Base-by-base conservation (phyloP, 2,113 vertebrate genomes). In the Pteropus alecto region DNA sequence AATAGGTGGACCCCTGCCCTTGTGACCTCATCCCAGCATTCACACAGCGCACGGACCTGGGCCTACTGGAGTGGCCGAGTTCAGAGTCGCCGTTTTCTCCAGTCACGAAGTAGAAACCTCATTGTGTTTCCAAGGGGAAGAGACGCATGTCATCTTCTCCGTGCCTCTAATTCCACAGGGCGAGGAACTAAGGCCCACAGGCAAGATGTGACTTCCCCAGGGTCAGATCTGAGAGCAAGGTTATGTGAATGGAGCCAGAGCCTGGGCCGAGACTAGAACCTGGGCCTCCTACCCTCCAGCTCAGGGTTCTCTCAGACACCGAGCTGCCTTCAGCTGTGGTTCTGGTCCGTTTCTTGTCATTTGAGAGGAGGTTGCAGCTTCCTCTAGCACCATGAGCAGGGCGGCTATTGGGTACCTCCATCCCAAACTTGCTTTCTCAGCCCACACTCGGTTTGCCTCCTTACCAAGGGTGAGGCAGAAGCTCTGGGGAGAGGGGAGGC, bases 11-110 rank as follows among this genome's bases (percentile, higher is more conserved):
- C 10, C 8, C 46, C 70, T n/a, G 7, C 41, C n/a, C 0, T 14
- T 7, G 35, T 28, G 8, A 22, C 30, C n/a, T 28, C 28, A 0
- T 7, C 22, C 38, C 38, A 1, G 0, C 2, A 4, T 38, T 79
- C 16, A 15, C 3, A 2, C 56, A 51, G 63, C 60, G 1, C 2
- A 1, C 16, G 61, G 21, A 15, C 54, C 24, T 63, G 10, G 12
- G 15, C 70, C 48, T 18, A 3, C 65, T 5, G 22, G 3, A 38
- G 38, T 38, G 7, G n/a, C 35, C 0, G 4, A 33, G 7, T 4
- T 56, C 35, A 86, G 54, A 16, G 28, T 19, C 28, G 14, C 4
- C 1, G 38, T 16, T 21, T 41, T 88, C 91, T 26, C 56, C 14
- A 54, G 2, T 7, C 79, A 19, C 22, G 0, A 56, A 18, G 84